These are phyloP conservation scores for Salvelinus alpinus DNA, from an alignment of 2,113 vertebrate species.

Conservation along the genomic window DNA sequence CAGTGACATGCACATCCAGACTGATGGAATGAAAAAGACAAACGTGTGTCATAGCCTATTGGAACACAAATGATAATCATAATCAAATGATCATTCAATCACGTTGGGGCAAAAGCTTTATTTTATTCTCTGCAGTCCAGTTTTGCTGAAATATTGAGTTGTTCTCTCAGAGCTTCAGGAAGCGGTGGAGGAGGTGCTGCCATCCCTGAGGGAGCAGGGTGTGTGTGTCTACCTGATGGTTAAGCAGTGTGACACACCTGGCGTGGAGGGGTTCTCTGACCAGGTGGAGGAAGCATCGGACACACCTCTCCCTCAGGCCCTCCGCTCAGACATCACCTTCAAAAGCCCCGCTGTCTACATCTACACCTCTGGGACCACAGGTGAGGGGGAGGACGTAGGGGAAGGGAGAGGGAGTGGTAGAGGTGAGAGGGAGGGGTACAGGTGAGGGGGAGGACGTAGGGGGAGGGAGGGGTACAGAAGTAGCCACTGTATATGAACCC, in stretches of 20 bases:
- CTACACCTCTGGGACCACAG: slow-evolving; percentile 78
- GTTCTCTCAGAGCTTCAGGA: slow-evolving; percentile 71
- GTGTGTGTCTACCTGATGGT: slow-evolving; percentile 77
- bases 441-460: too few species aligned
- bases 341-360: slow-evolving; percentile 82
- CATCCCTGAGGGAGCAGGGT: slow-evolving; percentile 71
- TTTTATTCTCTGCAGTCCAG: too few species aligned
- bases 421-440: neutral
- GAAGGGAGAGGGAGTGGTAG: too few species aligned
- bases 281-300: slow-evolving; percentile 74
- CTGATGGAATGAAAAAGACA: too few species aligned
- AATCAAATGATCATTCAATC: too few species aligned
- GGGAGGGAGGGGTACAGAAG: too few species aligned
- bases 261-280: slow-evolving; percentile 73
- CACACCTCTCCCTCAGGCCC: slow-evolving; percentile 64
- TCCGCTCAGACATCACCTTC: slow-evolving; percentile 76
- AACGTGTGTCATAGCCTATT: too few species aligned
- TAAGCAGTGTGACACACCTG: slow-evolving; percentile 68
- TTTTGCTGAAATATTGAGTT: neutral
- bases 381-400: neutral
- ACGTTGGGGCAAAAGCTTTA: too few species aligned
- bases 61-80: too few species aligned
- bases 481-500: too few species aligned
- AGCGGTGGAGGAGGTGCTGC: slow-evolving; percentile 79
- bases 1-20: too few species aligned